Evolutionary conservation across 2,113 vertebrate species (phyloP), one percentile per base, ranked within the genome.

Genomic region (Barnardius zonarius): DNA sequence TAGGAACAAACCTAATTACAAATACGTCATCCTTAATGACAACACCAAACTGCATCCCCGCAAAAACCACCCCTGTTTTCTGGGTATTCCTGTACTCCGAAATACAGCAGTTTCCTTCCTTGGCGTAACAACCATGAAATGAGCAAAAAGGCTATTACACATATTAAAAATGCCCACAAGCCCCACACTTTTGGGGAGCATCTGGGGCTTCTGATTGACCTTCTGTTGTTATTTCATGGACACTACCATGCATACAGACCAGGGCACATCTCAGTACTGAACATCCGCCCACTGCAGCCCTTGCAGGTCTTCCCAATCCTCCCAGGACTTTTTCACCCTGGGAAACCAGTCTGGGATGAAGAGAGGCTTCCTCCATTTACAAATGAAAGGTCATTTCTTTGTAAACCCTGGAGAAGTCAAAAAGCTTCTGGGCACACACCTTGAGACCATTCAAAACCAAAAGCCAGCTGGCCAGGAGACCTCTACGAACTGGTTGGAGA

Each of bases 221-320:
- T 84, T 70, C 23, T 54, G 35, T 19, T 9, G 8, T 13, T 55
- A 64, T 41, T 69, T 64, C 37, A 46, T 1, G 8, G 39, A 64
- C 30, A 64, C 2, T 18, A 30, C 33, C 30, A 18, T 35, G 68
- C n/a, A 55, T 15, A 54, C 0, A 1, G 44, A 37, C 1, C 5
- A 33, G 41, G 51, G 33, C 23, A 51, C 19, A n/a, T 54, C 51
- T 39, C 37, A 19, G 13, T 7, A 33, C 10, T 0, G 2, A 59
- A 64, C 44, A 80, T 9, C 16, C 6, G 18, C 7, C 18, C 0
- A 0, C 17, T 37, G 23, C 27, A 63, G 54, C 11, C 33, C 28
- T 24, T 55, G 20, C 15, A 61, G 39, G 27, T 84, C n/a, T 80
- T 81, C 17, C 31, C 44, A 46, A 1, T 13, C 22, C 30, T 17